A percentile compares a stretch with the other conserved stretches of the same genome.
phyloP scores from a whole-genome alignment of 2,888 invertebrate genomes.

The Acanthosepion pharaonis region DNA sequence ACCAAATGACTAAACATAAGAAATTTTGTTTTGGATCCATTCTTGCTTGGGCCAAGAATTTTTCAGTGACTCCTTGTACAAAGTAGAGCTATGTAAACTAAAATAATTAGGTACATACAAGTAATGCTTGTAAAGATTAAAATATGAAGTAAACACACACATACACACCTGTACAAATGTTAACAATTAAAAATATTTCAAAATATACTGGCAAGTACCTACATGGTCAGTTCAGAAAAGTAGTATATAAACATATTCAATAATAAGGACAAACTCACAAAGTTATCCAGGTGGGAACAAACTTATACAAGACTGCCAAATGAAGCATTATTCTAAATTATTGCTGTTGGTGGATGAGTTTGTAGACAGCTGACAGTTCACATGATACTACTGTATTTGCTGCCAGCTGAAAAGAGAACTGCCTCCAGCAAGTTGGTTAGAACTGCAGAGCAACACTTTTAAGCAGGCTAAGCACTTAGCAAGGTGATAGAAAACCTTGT shows the following conservation, averaged over 20 bases:
- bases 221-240: background rate
- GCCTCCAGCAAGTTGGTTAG: background rate
- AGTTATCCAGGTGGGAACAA: background rate
- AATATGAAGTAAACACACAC: background rate
- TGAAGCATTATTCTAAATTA: background rate
- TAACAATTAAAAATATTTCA: background rate
- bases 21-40: no score
- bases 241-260: background rate
- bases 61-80: no score
- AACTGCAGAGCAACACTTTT: background rate
- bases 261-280: background rate
- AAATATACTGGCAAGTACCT: background rate
- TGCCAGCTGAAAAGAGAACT: background rate
- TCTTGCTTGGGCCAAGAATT: no score
- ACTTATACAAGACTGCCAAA: background rate
- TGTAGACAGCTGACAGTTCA: background rate
- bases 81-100: background rate
- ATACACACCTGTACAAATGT: background rate
- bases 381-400: background rate
- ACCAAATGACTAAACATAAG: no score
- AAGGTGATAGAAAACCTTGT: background rate
- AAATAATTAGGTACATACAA: background rate
- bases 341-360: background rate
- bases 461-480: constrained; percentile 14
- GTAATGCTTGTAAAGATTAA: background rate